Evolutionary conservation across 2,888 invertebrate genomes (phyloP).

Genomic region (Sarcophaga subvicina): DNA sequence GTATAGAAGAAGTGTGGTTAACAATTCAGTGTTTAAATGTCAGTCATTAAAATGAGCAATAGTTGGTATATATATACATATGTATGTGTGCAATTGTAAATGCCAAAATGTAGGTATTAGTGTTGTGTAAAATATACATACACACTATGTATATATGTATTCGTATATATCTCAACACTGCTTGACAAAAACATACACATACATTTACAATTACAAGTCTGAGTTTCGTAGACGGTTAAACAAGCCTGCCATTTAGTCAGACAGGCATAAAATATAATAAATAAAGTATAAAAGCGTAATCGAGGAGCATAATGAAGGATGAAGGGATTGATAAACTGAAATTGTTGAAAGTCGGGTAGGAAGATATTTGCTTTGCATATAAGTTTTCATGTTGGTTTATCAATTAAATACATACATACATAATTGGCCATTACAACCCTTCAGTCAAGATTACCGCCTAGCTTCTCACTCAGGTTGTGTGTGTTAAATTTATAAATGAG

Average conservation of each 20-base stretch:
- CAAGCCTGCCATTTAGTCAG: constrained; percentile 50
- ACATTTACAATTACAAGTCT: constrained; percentile 12
- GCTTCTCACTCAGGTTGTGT: too few relatives aligned
- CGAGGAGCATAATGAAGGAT: not conserved
- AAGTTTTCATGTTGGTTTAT: too few relatives aligned
- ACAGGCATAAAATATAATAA: constrained; percentile 51
- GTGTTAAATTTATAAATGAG: too few relatives aligned
- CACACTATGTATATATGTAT: not conserved
- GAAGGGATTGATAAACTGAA: not conserved
- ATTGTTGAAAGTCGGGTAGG: constrained; percentile 1
- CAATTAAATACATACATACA: too few relatives aligned
- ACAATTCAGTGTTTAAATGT: constrained; percentile 14
- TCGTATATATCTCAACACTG: not conserved
- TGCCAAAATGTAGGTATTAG: not conserved
- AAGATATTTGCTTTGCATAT: not conserved
- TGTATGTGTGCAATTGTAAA: not conserved
- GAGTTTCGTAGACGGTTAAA: constrained; percentile 28
- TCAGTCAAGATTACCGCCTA: too few relatives aligned
- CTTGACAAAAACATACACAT: not conserved
- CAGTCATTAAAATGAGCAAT: not conserved
- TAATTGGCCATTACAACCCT: too few relatives aligned
- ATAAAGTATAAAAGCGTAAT: constrained; percentile 2
- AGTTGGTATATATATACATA: not conserved
- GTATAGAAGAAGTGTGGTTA: not conserved
- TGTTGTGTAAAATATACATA: not conserved